Base-by-base conservation (phyloP, 2,888 invertebrate species). In the Osedax fenrisi region DNA sequence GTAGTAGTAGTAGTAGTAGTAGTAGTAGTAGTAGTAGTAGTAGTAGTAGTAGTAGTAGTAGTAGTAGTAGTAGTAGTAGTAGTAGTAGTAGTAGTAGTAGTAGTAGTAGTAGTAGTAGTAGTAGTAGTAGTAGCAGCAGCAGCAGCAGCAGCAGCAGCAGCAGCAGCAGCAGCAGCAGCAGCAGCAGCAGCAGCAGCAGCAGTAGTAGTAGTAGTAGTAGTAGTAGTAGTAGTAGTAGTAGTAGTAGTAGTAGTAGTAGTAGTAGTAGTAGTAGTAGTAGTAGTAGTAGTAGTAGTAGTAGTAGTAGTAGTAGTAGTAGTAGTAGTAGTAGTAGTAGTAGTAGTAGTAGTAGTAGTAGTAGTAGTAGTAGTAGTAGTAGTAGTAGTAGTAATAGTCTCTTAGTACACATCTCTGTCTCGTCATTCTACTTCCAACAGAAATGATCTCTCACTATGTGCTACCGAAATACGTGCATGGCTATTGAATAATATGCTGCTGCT, bases 101-200 rank as follows among this genome's bases (percentile, higher is more conserved):
- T 22, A 23, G 67, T 22, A 0, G 67, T 2, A 23, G 67, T 22
- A 3, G 67, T 22, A 0, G 67, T 22, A 3, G 67, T 22, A 0
- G 67, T 22, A 67, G 25, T 22, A 67, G 67, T 0, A 67, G 24
- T 22, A 67, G 67, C n/a, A 67, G 67, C n/a, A 67, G 25, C n/a
- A 23, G 23, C n/a, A 22, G 24, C 3, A 23, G n/a, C n/a, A 23
- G n/a, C 2, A 13, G 67, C 3, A 67, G 0, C 10, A 1, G 64
- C 10, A 64, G 64, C 10, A 64, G 64, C 10, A 64, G 64, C 10
- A 64, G 64, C 10, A 64, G 64, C 10, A 64, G 64, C 10, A 1
- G 64, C 10, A 64, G 64, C 10, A 64, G 64, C 0, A 64, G 23
- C 0, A 64, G 0, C 10, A 64, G 1, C 10, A 64, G 64, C 10